Base-by-base conservation (phyloP, 2,797 vertebrate genomes). In the Phrynocephalus guinanensis region DNA sequence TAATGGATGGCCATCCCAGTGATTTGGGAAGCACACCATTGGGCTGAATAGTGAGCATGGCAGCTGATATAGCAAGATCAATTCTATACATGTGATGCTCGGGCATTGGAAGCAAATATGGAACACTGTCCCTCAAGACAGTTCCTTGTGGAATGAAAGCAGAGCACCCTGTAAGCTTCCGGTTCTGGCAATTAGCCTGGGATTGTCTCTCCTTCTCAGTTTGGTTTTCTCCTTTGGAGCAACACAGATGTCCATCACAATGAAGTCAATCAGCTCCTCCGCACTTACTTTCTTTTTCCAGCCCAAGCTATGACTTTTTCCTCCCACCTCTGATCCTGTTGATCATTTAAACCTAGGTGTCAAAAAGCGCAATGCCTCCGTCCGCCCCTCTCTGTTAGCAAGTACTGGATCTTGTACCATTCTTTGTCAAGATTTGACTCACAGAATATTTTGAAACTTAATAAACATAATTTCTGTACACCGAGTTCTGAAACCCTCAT, bases 101-200 rank as follows among this genome's bases (percentile, higher is more conserved):
- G 30, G 71, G 50, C 50, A 78, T 26, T 38, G 56, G 72, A 56
- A 87, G 56, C 48, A 72, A 78, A 77, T 56, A 77, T 56, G 79
- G 71, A 76, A 76, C 22, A 13, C 81, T 60, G 22, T 33, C 66
- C 66, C 83, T 83, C 72, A 26, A 83, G 66, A 16, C 48, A n/a
- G 28, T 63, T 87, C 86, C 81, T 50, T 83, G 66, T 18, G 75
- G 86, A 83, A 26, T 48, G 81, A 71, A 50, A 38, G 6, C 48
- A 79, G 75, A 83, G 81, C n/a, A 81, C 48, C 71, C 48, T 83
- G 66, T 48, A 70, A 70, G 44, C 63, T 66, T 71, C 22, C 18
- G 44, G 18, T 70, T 60, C 56, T 76, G 66, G 66, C 86, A 87
- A 50, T 52, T 71, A 52, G 30, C 44, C 80, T 66, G 22, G 67